A percentile compares a stretch with the other conserved stretches of the same genome.
These are phyloP conservation scores for Machimus atricapillus DNA, from an alignment of 2,888 invertebrate genomes.

Conservation along the genomic window DNA sequence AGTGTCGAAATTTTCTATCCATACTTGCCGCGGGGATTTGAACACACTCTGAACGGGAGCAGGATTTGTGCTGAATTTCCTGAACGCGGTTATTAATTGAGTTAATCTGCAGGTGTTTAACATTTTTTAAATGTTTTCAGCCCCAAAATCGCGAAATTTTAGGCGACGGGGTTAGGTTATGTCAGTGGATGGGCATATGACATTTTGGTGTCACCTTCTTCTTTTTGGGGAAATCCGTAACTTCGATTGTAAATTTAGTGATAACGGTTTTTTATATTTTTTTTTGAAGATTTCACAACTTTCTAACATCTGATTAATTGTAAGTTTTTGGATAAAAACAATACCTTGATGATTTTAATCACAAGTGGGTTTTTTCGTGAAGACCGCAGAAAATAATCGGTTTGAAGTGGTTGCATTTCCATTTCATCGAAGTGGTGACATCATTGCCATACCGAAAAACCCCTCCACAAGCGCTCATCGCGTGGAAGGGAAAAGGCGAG, in stretches of 20 bases:
- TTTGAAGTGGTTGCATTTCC: not conserved
- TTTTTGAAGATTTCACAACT: not conserved
- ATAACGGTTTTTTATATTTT: not conserved
- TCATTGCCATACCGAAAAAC: not conserved
- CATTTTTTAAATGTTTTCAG: not conserved
- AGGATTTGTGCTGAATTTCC: not conserved
- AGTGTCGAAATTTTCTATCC: constrained; percentile 85
- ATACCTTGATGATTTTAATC: not conserved
- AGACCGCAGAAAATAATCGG: not conserved
- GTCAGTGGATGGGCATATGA: not conserved
- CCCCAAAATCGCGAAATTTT: not conserved
- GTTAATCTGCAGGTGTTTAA: not conserved
- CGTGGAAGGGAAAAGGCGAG: not conserved
- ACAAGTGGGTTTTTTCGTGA: not conserved
- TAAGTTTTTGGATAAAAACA: not conserved
- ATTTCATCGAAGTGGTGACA: not conserved
- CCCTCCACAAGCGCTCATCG: not conserved
- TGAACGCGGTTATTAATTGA: not conserved
- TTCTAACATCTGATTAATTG: not conserved
- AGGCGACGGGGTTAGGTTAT: not conserved
- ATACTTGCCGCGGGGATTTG: constrained; percentile 70
- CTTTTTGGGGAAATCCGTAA: not conserved
- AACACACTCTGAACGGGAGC: not conserved
- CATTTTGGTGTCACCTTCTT: not conserved
- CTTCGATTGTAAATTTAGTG: not conserved